phyloP scores from a whole-genome alignment of 1,140 invertebrate species.

The Lordiphosa stackelbergi region DNA sequence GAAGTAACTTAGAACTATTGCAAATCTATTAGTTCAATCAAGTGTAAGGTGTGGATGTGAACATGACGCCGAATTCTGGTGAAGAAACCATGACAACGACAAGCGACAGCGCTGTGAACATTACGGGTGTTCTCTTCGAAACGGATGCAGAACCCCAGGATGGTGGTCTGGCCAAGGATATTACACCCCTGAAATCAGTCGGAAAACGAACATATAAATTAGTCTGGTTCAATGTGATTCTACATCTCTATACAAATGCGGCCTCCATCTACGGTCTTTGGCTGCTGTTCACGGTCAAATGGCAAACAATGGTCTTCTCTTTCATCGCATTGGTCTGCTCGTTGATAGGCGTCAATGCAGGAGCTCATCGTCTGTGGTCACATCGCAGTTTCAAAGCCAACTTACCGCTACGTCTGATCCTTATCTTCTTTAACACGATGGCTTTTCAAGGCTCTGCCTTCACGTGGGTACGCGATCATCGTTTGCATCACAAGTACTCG shows the following conservation, averaged over 20 bases:
- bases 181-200: background rate
- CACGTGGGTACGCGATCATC: slow-evolving; percentile 59
- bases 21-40: no score
- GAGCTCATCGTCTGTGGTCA: slow-evolving; percentile 90
- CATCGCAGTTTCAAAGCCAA: slow-evolving; percentile 88
- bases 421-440: slow-evolving; percentile 70
- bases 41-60: slow-evolving; percentile 9
- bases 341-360: slow-evolving; percentile 82
- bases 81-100: no score
- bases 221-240: background rate
- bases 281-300: slow-evolving; percentile 4
- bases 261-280: background rate
- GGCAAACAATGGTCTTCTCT: slow-evolving; percentile 8
- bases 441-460: slow-evolving; percentile 77
- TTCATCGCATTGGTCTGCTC: slow-evolving; percentile 29
- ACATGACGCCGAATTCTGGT: background rate
- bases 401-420: slow-evolving; percentile 80
- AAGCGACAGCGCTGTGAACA: background rate
- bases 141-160: slow-evolving; percentile 3
- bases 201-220: slow-evolving; percentile 1
- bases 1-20: no score
- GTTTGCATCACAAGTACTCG: slow-evolving; percentile 3
- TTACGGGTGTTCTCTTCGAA: slow-evolving; percentile 5
- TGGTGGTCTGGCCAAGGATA: slow-evolving; percentile 2
- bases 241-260: background rate